Conservation (phyloP, 2,113 vertebrate species). For the Oenanthe melanoleuca region DNA sequence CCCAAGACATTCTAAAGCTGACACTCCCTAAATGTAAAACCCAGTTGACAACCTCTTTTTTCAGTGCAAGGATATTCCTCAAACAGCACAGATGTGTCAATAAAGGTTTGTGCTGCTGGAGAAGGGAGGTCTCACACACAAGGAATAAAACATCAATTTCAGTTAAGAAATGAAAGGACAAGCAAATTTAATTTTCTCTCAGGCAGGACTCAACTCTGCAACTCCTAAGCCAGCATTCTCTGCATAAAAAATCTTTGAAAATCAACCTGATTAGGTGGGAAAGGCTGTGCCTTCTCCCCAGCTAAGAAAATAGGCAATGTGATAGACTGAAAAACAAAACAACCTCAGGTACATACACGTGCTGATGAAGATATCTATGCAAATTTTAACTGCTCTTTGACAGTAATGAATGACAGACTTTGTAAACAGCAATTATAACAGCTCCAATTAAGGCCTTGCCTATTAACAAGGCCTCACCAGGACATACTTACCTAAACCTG, state of each 20-base stretch:
- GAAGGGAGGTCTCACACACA: neutral
- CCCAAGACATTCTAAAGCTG: neutral
- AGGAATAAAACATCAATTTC: neutral
- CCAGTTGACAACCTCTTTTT: neutral
- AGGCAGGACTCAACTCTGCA: neutral
- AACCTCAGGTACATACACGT: neutral
- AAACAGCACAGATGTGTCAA: neutral
- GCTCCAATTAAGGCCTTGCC: neutral
- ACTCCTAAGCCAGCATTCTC: neutral
- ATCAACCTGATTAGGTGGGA: neutral
- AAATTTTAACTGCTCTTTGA: neutral
- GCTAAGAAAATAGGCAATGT: neutral
- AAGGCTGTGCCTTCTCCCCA: neutral
- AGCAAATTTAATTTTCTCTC: neutral
- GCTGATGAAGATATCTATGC: neutral
- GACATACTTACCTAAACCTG: neutral
- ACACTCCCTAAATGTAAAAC: neutral
- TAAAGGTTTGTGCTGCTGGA: neutral
- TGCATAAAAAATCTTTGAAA: neutral
- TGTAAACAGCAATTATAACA: conserved; percentile 47
- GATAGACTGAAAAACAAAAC: neutral
- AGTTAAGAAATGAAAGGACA: neutral
- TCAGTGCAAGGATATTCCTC: neutral
- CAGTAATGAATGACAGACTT: neutral
- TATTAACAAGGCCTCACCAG: neutral